Evolutionary conservation across 2,113 vertebrate species (phyloP).

Genomic region (Charadrius vociferus): DNA sequence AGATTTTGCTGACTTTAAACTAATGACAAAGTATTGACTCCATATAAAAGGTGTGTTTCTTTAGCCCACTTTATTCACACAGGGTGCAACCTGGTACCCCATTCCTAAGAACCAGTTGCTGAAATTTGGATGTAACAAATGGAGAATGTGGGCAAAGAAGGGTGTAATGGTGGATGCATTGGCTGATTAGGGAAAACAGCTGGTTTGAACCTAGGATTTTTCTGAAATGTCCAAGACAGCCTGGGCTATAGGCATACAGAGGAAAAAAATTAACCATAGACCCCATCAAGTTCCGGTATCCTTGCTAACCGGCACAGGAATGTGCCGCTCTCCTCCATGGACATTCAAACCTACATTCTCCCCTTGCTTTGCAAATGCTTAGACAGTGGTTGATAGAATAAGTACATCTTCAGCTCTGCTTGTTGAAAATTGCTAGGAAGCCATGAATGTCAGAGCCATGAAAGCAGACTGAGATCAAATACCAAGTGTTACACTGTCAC

Average conservation of each 20-base stretch:
- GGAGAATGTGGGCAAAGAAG: not conserved
- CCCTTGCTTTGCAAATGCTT: not conserved
- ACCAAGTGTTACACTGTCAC: not conserved
- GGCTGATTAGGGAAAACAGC: not conserved
- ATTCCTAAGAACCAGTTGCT: not conserved
- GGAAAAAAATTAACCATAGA: not conserved
- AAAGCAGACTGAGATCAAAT: not conserved
- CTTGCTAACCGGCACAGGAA: not conserved
- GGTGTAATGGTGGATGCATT: not conserved
- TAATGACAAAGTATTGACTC: not conserved
- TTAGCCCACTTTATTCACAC: not conserved
- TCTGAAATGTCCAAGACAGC: not conserved
- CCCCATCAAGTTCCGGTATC: not conserved
- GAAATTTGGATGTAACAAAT: not conserved
- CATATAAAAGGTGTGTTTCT: not conserved
- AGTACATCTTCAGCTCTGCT: not conserved
- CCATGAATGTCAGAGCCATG: not conserved
- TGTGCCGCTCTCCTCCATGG: not conserved
- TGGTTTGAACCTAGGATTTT: not conserved
- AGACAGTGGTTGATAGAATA: not conserved
- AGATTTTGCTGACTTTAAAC: not conserved
- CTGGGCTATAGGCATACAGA: not conserved
- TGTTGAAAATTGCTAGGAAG: not conserved
- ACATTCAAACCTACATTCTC: not conserved
- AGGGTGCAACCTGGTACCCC: not conserved